These are phyloP conservation scores for Falco punctatus DNA, from an alignment of 2,113 vertebrate species.

Conservation along the genomic window DNA sequence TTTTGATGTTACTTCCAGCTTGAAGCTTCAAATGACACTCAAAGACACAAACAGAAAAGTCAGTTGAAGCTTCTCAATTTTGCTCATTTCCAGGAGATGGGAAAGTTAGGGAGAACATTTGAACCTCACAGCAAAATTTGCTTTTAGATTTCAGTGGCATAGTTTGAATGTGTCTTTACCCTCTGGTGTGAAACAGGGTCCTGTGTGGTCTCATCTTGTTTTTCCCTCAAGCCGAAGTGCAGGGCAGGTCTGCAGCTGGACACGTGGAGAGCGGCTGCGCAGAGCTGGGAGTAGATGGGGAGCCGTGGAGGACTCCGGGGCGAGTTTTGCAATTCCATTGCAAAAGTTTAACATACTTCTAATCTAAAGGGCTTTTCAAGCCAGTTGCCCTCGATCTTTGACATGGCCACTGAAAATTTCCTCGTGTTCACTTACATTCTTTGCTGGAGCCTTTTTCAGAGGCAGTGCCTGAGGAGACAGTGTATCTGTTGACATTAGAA, in stretches of 20 bases:
- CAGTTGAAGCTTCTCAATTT: background rate
- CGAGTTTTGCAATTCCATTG: background rate
- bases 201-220: background rate
- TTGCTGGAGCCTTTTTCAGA: background rate
- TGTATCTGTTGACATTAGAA: background rate
- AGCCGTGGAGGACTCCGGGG: background rate
- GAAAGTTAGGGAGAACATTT: background rate
- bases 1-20: background rate
- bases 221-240: accelerated
- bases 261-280: accelerated
- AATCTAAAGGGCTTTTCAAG: constrained; percentile 2
- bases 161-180: background rate
- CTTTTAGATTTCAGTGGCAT: background rate
- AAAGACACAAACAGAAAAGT: background rate
- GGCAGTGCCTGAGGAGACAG: background rate
- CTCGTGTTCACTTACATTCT: background rate
- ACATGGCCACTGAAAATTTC: background rate
- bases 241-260: background rate
- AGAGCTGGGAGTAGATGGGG: background rate
- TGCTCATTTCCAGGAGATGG: background rate
- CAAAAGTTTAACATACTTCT: background rate
- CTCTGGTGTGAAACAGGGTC: background rate
- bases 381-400: background rate
- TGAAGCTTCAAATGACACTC: background rate
- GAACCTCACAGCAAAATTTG: background rate